Evolutionary conservation across 2,888 invertebrate genomes (phyloP).

Genomic region (Stenurella melanura): DNA sequence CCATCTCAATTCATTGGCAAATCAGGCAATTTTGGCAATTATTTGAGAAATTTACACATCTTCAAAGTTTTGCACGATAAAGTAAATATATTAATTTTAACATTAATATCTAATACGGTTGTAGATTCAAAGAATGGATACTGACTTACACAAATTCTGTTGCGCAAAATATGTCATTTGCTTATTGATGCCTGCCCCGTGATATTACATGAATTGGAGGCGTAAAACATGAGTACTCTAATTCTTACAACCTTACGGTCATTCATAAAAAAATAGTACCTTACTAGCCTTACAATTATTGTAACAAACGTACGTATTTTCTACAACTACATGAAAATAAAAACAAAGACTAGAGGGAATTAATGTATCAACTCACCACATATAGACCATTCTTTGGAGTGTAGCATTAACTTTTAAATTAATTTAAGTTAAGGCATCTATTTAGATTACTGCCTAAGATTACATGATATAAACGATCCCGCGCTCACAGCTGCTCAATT

Average conservation of each 20-base stretch:
- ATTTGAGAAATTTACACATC: neutral
- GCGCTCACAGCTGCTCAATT: slow-evolving; percentile 22
- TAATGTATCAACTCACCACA: slow-evolving; percentile 25
- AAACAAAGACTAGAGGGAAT: neutral
- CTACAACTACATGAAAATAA: slow-evolving; percentile 1
- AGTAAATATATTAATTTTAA: too few species aligned
- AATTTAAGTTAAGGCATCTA: slow-evolving; percentile 23
- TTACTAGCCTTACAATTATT: neutral
- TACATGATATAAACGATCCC: slow-evolving; percentile 20
- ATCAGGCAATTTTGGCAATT: neutral
- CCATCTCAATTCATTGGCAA: too few species aligned
- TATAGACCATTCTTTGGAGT: slow-evolving; percentile 10
- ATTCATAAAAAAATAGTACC: slow-evolving; percentile 25
- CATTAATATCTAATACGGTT: too few species aligned
- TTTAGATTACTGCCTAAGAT: slow-evolving; percentile 16
- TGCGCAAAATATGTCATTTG: neutral
- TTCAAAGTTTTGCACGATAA: too few species aligned
- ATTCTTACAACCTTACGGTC: slow-evolving; percentile 8
- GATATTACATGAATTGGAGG: slow-evolving; percentile 1
- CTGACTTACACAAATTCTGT: neutral
- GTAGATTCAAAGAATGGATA: too few species aligned
- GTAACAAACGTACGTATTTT: neutral
- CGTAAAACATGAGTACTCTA: slow-evolving; percentile 20
- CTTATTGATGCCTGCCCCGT: neutral
- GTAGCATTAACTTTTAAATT: slow-evolving; percentile 8